These are phyloP conservation scores for Megaceryle maxima DNA, from an alignment of 2,113 vertebrate species.

Conservation along the genomic window DNA sequence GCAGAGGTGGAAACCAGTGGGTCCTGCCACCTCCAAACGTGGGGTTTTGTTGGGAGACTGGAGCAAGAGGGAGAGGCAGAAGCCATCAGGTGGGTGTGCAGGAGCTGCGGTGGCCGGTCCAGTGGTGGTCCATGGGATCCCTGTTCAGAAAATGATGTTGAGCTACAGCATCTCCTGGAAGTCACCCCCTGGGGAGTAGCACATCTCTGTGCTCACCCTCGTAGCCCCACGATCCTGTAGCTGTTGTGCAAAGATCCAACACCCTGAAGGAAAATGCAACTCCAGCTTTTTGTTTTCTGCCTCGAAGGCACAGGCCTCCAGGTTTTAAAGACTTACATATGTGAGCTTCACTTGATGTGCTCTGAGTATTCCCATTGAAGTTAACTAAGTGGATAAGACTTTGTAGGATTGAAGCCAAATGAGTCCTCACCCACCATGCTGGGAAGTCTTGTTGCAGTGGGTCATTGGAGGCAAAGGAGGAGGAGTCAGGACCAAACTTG, in stretches of 20 bases:
- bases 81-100: not conserved
- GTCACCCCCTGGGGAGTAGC: not conserved
- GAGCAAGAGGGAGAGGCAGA: not conserved
- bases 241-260: not conserved
- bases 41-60: not conserved
- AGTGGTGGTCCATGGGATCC: fast-evolving
- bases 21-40: not conserved
- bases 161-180: not conserved
- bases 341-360: slow-evolving; percentile 27
- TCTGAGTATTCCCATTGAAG: slow-evolving; percentile 34
- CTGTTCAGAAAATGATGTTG: not conserved
- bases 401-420: slow-evolving; percentile 41
- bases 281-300: slow-evolving; percentile 11
- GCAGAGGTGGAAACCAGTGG: not conserved
- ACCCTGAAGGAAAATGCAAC: not conserved
- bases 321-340: slow-evolving; percentile 58
- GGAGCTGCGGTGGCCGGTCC: fast-evolving
- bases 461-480: slow-evolving; percentile 44
- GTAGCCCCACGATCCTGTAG: fast-evolving
- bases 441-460: slow-evolving; percentile 48
- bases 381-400: slow-evolving; percentile 65
- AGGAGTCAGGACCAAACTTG: not conserved
- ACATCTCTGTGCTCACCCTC: not conserved
- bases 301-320: not conserved
- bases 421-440: slow-evolving; percentile 63